These are phyloP conservation scores for Anarhynchus alexandrinus DNA, from an alignment of 2,113 vertebrate species.

Conservation along the genomic window DNA sequence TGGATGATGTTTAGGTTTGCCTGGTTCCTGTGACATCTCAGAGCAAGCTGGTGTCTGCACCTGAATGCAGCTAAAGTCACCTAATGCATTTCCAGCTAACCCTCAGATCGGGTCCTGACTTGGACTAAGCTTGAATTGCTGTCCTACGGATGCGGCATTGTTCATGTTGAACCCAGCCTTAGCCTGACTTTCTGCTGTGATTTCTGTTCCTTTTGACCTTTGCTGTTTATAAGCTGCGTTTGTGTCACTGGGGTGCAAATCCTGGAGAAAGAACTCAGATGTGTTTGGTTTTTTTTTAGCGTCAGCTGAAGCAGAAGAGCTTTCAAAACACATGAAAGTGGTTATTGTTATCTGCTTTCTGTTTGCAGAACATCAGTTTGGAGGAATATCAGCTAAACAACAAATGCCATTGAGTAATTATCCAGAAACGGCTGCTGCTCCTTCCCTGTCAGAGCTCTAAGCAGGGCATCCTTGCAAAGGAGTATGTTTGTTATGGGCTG, in stretches of 20 bases:
- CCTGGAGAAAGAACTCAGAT: neutral
- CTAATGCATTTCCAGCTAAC: neutral
- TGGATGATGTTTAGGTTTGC: neutral
- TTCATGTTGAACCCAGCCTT: fast-evolving
- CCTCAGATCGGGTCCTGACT: neutral
- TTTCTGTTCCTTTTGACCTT: neutral
- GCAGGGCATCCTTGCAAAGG: neutral
- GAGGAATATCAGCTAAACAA: neutral
- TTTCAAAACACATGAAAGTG: neutral
- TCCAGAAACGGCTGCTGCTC: neutral
- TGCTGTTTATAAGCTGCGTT: neutral
- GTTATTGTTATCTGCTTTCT: neutral
- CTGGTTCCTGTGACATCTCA: neutral
- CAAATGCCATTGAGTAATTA: neutral
- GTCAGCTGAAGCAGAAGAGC: neutral
- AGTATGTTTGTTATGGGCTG: neutral
- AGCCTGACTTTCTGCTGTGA: neutral
- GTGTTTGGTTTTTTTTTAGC: neutral
- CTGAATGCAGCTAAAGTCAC: neutral
- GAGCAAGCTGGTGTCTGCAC: neutral
- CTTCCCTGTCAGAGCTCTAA: neutral
- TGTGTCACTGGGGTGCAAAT: neutral
- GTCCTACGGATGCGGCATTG: neutral
- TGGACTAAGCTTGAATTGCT: neutral
- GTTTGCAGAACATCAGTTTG: neutral